Percentiles rank a stretch among this genome's conserved stretches.
phyloP scores from a whole-genome alignment of 2,113 vertebrate genomes.

The Crypturellus undulatus region DNA sequence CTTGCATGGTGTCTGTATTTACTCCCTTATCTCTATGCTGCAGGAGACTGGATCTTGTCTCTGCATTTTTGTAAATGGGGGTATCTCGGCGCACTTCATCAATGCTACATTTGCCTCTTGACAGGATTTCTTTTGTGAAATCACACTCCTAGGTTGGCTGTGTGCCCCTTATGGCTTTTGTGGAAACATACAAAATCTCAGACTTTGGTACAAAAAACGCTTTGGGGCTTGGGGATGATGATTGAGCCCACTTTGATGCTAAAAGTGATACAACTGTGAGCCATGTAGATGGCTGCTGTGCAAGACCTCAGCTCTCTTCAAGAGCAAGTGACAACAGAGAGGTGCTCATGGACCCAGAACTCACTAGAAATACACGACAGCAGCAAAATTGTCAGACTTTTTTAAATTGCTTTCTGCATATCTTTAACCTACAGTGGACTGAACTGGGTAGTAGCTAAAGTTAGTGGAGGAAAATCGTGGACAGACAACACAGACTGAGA shows the following conservation, averaged over 20 bases:
- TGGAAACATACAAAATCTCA: neutral
- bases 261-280: neutral
- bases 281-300: neutral
- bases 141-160: neutral
- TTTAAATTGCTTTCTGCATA: neutral
- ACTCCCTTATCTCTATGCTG: neutral
- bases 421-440: neutral
- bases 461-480: neutral
- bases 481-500: neutral
- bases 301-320: neutral
- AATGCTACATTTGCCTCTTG: neutral
- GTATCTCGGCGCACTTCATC: neutral
- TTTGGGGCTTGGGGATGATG: neutral
- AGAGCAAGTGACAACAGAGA: neutral
- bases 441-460: rapidly evolving
- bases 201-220: neutral
- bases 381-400: neutral
- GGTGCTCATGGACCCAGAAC: neutral
- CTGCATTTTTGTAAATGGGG: rapidly evolving
- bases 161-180: rapidly evolving
- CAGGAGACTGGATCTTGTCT: neutral
- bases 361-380: rapidly evolving
- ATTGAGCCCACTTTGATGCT: neutral
- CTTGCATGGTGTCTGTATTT: neutral
- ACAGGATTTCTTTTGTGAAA: neutral